Percentiles rank a stretch among this genome's conserved stretches.
phyloP scores from a whole-genome alignment of 2,888 invertebrate species.

The Catocala nupta region DNA sequence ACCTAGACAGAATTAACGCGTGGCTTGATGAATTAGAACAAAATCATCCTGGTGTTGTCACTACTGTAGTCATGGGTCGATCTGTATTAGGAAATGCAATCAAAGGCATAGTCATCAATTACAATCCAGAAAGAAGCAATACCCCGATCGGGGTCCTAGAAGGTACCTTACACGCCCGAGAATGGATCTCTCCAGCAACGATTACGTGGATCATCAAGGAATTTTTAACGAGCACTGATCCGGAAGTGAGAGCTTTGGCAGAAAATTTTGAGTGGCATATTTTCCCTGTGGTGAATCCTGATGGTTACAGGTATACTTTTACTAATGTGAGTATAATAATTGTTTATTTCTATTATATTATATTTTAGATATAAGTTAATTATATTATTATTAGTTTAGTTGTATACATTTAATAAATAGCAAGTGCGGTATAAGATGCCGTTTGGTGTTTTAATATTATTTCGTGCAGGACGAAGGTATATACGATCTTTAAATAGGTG shows the following conservation, averaged over 20 bases:
- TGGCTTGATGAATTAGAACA: slow-evolving; percentile 87
- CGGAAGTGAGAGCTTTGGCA: slow-evolving; percentile 85
- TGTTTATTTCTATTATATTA: neutral
- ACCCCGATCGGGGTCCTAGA: slow-evolving; percentile 86
- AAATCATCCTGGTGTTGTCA: slow-evolving; percentile 82
- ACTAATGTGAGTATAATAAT: slow-evolving; percentile 81
- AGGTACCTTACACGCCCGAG: slow-evolving; percentile 90
- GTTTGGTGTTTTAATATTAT: too few relatives aligned
- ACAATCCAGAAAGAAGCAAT: slow-evolving; percentile 71
- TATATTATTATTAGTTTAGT: too few relatives aligned
- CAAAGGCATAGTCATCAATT: slow-evolving; percentile 83
- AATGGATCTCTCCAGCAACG: slow-evolving; percentile 91
- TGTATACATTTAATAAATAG: too few relatives aligned
- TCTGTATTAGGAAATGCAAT: slow-evolving; percentile 89
- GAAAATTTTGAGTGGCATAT: slow-evolving; percentile 92
- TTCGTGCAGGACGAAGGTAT: too few relatives aligned
- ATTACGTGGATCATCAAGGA: slow-evolving; percentile 91
- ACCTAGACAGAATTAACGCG: slow-evolving; percentile 85
- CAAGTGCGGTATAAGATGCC: too few relatives aligned
- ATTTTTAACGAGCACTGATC: slow-evolving; percentile 88
- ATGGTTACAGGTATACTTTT: slow-evolving; percentile 91
- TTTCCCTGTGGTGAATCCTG: slow-evolving; percentile 91
- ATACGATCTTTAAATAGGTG: too few relatives aligned
- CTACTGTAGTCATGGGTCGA: slow-evolving; percentile 84
- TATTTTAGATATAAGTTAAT: too few relatives aligned